A percentile compares a stretch with the other conserved stretches of the same genome.
Conservation (phyloP, 2,113 vertebrate genomes). For the Atherinomorus stipes region DNA sequence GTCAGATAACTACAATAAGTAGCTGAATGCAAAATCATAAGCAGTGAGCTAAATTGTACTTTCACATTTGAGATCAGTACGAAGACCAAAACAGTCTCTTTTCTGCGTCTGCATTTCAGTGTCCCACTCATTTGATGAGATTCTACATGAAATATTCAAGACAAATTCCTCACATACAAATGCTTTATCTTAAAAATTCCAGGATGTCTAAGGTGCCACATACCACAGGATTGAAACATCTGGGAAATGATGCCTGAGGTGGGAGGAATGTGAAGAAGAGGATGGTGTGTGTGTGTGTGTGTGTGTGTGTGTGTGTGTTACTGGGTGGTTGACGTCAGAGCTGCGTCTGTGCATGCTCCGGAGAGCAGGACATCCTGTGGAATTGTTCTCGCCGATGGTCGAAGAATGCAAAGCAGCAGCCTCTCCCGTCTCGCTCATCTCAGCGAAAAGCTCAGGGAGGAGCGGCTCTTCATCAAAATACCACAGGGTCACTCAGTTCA, state of each 20-base stretch:
- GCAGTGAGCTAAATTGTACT: too few relatives aligned
- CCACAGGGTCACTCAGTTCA: neutral
- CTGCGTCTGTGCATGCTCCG: conserved; percentile 66
- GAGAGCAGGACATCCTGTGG: conserved; percentile 78
- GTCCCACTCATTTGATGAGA: neutral
- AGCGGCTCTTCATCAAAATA: conserved; percentile 7
- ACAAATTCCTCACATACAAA: neutral
- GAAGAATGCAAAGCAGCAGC: conserved; percentile 61
- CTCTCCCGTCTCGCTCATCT: conserved; percentile 33
- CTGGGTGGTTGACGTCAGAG: conserved; percentile 75
- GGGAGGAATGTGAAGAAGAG: conserved; percentile 52
- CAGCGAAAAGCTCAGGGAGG: neutral
- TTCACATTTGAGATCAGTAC: too few relatives aligned
- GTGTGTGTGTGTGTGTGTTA: conserved; percentile 23
- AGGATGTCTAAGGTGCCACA: conserved; percentile 42
- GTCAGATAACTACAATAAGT: too few relatives aligned
- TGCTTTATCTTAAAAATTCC: conserved; percentile 21
- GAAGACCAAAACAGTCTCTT: too few relatives aligned
- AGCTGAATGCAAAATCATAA: too few relatives aligned
- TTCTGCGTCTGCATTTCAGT: too few relatives aligned
- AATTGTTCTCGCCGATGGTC: conserved; percentile 59
- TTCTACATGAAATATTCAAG: conserved; percentile 3
- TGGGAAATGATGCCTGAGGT: conserved; percentile 59
- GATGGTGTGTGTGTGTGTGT: conserved; percentile 18
- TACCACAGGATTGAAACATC: conserved; percentile 48